phyloP scores from a whole-genome alignment of 2,888 invertebrate species.

The Phyllotreta cruciferae region DNA sequence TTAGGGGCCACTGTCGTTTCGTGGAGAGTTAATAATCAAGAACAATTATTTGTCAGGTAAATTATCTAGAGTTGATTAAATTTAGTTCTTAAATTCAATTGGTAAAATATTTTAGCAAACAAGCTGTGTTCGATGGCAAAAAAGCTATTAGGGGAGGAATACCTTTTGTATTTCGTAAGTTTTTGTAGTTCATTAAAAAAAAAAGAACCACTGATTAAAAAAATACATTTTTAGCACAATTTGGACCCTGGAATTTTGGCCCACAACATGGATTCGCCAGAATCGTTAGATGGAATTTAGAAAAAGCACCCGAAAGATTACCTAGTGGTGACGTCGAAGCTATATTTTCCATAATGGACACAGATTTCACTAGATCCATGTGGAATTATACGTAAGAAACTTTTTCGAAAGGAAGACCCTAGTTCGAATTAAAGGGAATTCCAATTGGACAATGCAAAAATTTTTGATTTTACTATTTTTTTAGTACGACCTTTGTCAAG shows the following conservation, averaged over 20 bases:
- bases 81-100: constrained; percentile 6
- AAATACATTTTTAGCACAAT: constrained; percentile 81
- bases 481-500: background rate
- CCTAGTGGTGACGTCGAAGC: constrained; percentile 93
- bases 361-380: constrained; percentile 90
- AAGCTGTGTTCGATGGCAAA: constrained; percentile 95
- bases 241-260: constrained; percentile 93
- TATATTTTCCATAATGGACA: constrained; percentile 90
- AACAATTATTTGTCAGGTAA: constrained; percentile 96
- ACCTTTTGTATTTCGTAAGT: constrained; percentile 97
- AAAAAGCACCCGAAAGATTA: constrained; percentile 85
- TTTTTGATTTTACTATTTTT: background rate
- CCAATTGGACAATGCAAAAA: too few species aligned
- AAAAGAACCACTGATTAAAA: constrained; percentile 16
- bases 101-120: constrained; percentile 73
- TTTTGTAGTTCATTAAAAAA: background rate
- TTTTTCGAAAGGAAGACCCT: background rate
- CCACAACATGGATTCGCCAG: constrained; percentile 97
- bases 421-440: too few species aligned
- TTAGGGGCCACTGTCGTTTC: constrained; percentile 95
- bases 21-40: constrained; percentile 95
- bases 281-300: constrained; percentile 89
- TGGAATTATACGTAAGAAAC: constrained; percentile 87
- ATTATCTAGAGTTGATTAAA: constrained; percentile 43
- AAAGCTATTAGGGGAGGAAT: constrained; percentile 96